Base-by-base conservation (phyloP, 2,888 invertebrate genomes). In the Nezara viridula region DNA sequence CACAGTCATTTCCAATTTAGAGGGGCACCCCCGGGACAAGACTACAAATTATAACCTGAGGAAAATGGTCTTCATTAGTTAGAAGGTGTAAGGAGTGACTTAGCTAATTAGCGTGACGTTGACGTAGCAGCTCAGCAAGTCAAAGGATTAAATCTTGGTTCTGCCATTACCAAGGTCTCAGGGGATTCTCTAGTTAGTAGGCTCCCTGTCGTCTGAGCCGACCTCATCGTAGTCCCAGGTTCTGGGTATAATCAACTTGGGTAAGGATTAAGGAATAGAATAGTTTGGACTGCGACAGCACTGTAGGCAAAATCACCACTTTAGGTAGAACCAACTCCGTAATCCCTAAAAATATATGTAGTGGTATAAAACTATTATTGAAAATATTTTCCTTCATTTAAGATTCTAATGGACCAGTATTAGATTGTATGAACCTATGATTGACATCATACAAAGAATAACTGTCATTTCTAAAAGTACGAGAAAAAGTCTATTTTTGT, bases 81-180 rank as follows among this genome's bases (percentile, higher is more conserved):
- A 6, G 66, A 6, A 73, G 66, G 32, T 73, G 37, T 73, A 73
- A 81, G 81, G 81, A 44, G 40, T 44, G 44, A 47, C 44, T 81
- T 40, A n/a, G 81, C 44, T 44, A 81, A 81, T 81, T 44, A 81
- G 44, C 2, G 81, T 47, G 81, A 81, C 81, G 81, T 81, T 81
- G 81, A 81, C 44, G 81, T 44, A 81, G n/a, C n/a, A 47, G 44
- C 81, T n/a, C 6, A 32, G 32, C 32, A 24, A 81, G 81, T 47
- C 81, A n/a, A 40, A 44, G 81, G 81, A 44, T 81, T 81, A 81
- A 81, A 81, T 81, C 40, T 44, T 3, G 44, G 3, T n/a, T n/a
- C n/a, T 44, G 44, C 44, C 32, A 81, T 81, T 81, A 81, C 24
- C 44, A 1, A 19, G 32, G 19, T 37, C 21, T 73, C 66, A 10